Conservation (phyloP, 1,140 invertebrate genomes). For the Pseudoatta argentina region DNA sequence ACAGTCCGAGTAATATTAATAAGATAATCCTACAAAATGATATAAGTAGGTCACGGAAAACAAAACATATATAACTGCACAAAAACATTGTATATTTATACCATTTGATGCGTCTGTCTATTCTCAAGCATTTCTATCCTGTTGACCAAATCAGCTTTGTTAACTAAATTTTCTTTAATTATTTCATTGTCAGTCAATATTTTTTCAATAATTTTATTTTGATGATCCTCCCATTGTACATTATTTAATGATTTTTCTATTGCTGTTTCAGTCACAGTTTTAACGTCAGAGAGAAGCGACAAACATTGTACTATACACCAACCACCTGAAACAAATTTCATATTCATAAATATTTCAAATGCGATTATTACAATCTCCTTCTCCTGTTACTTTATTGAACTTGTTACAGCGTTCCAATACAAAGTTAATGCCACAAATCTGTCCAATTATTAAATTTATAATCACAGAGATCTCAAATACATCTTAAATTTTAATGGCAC, state of each 20-base stretch:
- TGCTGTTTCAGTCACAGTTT: neutral
- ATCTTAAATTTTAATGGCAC: conserved; percentile 57
- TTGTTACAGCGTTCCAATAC: conserved; percentile 40
- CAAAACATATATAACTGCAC: neutral
- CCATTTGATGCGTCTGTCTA: conserved; percentile 69
- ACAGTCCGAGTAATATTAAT: conserved; percentile 71
- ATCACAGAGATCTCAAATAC: conserved; percentile 13
- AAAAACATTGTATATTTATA: conserved; percentile 68
- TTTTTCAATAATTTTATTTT: neutral
- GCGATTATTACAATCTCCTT: conserved; percentile 9
- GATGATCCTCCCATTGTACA: neutral
- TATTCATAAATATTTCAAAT: conserved; percentile 37
- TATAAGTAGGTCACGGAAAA: conserved; percentile 17
- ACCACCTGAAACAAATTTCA: conserved; percentile 76
- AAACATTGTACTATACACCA: conserved; percentile 74
- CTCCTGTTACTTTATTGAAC: conserved; percentile 55
- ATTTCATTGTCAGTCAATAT: neutral
- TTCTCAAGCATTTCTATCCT: conserved; percentile 78
- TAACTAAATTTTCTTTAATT: neutral
- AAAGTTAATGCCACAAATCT: conserved; percentile 30
- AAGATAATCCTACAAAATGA: conserved; percentile 69
- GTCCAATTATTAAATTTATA: conserved; percentile 24
- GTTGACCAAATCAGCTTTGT: conserved; percentile 48
- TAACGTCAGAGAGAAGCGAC: conserved; percentile 15
- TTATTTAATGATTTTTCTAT: neutral